phyloP scores from a whole-genome alignment of 2,797 vertebrate species.

The Rhinogobio ventralis region DNA sequence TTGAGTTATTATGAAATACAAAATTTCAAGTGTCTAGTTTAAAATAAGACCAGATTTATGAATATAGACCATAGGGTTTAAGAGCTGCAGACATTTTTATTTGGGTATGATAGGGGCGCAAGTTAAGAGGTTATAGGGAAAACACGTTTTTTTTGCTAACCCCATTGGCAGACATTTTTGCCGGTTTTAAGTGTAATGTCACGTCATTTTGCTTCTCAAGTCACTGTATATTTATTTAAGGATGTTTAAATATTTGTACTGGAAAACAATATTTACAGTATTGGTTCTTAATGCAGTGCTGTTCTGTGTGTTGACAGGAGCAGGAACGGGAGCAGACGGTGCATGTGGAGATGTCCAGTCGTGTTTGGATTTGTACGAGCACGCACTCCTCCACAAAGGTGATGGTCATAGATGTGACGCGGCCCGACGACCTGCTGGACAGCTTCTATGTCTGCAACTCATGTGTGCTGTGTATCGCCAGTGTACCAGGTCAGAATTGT shows the following conservation, averaged over 20 bases:
- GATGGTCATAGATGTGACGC: constrained; percentile 92
- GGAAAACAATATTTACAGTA: not conserved
- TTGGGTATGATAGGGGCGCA: too few species aligned
- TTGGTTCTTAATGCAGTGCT: not conserved
- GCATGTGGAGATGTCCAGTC: constrained; percentile 81
- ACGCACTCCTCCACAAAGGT: constrained; percentile 95
- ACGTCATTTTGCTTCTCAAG: not conserved
- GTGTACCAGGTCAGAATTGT: constrained; percentile 88
- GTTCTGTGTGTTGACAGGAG: constrained; percentile 66
- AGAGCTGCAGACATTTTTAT: too few species aligned
- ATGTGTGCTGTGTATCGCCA: constrained; percentile 93
- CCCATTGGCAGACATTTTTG: not conserved
- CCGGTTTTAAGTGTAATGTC: not conserved
- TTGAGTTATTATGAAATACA: too few species aligned
- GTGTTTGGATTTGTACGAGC: constrained; percentile 97
- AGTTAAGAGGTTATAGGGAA: too few species aligned
- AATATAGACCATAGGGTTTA: too few species aligned
- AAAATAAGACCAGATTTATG: too few species aligned
- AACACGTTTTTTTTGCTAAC: not conserved
- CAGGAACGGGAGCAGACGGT: constrained; percentile 76
- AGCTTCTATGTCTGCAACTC: constrained; percentile 98
- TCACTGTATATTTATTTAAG: not conserved
- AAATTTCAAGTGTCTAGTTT: too few species aligned
- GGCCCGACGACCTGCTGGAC: constrained; percentile 93
- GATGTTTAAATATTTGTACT: not conserved